Conservation (phyloP, 2,113 vertebrate genomes). For the Tor tambroides region DNA sequence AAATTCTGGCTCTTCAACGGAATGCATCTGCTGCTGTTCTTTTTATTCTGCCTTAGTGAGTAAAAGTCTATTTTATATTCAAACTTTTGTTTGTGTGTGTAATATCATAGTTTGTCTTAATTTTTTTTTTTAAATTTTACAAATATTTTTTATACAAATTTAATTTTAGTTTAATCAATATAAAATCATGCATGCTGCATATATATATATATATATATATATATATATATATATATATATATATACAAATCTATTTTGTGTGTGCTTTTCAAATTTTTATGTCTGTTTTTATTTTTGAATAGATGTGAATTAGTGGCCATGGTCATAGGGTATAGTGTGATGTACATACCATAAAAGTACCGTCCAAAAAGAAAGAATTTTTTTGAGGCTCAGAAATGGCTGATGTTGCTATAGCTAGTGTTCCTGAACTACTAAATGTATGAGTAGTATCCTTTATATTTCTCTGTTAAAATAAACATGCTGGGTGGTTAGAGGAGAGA, state of each 20-base stretch:
- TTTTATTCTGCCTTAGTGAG: conserved; percentile 56
- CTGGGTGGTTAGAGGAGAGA: neutral
- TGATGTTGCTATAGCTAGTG: neutral
- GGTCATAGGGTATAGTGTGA: neutral
- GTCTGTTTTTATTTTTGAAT: neutral
- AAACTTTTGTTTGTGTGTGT: neutral
- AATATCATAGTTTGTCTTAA: neutral
- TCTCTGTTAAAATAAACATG: neutral
- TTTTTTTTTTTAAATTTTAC: no score
- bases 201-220: neutral
- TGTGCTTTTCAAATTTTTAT: neutral
- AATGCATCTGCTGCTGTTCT: conserved; percentile 49
- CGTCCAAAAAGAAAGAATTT: neutral
- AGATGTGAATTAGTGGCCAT: neutral
- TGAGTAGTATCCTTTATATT: neutral
- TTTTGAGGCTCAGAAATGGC: neutral
- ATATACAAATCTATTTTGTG: neutral
- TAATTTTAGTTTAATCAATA: no score
- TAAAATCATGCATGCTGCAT: no score
- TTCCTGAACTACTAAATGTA: neutral
- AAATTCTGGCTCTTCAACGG: conserved; percentile 27
- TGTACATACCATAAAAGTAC: neutral
- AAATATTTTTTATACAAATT: no score
- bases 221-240: neutral
- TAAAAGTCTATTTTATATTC: conserved; percentile 4